These are phyloP conservation scores for Rhombomys opimus DNA, from an alignment of 2,113 vertebrate genomes.

Conservation along the genomic window DNA sequence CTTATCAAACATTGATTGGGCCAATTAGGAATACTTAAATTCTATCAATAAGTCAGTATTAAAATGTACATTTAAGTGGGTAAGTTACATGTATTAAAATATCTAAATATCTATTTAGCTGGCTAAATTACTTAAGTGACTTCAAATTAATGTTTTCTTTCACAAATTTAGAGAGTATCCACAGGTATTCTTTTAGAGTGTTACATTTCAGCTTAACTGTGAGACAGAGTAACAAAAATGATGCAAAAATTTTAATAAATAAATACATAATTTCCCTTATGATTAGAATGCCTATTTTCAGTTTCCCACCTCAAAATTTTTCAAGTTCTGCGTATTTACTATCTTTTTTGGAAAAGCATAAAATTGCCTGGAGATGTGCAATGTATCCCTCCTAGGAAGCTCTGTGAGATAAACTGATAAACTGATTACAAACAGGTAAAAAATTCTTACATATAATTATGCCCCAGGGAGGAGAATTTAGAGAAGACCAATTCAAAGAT, in stretches of 20 bases:
- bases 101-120: constrained; percentile 56
- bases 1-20: constrained; percentile 57
- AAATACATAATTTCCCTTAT: not conserved
- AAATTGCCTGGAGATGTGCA: not conserved
- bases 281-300: not conserved
- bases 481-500: not conserved
- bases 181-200: not conserved
- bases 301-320: not conserved
- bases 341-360: not conserved
- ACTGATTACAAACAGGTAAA: not conserved
- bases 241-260: constrained; percentile 33
- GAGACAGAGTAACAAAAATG: not conserved
- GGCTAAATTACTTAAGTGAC: constrained; percentile 51
- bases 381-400: not conserved
- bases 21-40: constrained; percentile 52
- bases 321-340: not conserved
- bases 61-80: constrained; percentile 52
- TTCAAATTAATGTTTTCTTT: not conserved
- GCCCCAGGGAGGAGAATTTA: not conserved
- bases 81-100: constrained; percentile 59
- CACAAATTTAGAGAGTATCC: not conserved
- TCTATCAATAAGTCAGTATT: constrained; percentile 60
- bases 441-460: not conserved
- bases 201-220: constrained; percentile 38
- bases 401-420: not conserved